Percentiles rank a stretch among this genome's conserved stretches.
Evolutionary conservation across 2,113 vertebrate genomes (phyloP).

Genomic region (Ctenomys sociabilis): DNA sequence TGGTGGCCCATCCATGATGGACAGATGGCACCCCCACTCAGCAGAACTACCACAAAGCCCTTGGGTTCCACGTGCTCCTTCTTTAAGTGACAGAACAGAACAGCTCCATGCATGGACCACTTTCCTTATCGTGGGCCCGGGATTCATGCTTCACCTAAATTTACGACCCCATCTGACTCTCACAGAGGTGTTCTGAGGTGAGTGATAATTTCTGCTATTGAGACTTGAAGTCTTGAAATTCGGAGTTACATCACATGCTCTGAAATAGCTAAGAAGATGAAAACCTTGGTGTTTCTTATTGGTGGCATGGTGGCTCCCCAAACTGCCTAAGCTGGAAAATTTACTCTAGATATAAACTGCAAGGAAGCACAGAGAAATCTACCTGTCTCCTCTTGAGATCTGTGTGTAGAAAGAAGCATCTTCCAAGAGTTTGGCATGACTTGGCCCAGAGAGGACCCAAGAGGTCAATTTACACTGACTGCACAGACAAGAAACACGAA

Average conservation of each 20-base stretch:
- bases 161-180: background rate
- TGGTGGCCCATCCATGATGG: accelerated
- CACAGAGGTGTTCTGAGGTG: background rate
- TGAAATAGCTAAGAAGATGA: background rate
- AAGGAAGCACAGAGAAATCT: background rate
- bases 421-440: background rate
- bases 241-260: background rate
- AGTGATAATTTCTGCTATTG: background rate
- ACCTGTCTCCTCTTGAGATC: background rate
- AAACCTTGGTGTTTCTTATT: background rate
- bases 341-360: background rate
- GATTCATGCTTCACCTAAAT: background rate
- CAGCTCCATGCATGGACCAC: accelerated
- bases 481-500: background rate
- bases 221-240: background rate
- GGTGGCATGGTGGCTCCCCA: background rate
- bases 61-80: background rate
- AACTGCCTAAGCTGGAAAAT: background rate
- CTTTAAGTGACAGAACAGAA: background rate
- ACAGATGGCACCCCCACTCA: too few species aligned
- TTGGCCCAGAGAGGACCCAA: background rate
- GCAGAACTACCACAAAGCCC: accelerated
- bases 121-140: accelerated
- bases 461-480: background rate
- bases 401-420: too few species aligned